phyloP scores from a whole-genome alignment of 2,888 invertebrate species.

The Nemotelus nigrinus region DNA sequence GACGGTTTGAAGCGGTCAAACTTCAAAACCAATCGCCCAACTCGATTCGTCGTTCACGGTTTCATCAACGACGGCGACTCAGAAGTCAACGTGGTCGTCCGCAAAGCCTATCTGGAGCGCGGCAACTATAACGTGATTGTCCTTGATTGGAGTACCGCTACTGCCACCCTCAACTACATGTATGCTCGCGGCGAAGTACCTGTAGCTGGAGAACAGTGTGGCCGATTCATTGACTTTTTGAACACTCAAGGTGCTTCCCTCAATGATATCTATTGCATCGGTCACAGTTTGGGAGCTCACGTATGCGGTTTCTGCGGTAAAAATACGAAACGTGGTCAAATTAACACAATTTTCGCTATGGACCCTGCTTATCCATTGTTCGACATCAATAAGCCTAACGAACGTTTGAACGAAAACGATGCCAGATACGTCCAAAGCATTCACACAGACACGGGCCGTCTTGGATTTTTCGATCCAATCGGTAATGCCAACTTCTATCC shows the following conservation, averaged over 20 bases:
- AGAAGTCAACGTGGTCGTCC: constrained; percentile 56
- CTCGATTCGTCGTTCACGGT: constrained; percentile 67
- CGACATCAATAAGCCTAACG: constrained; percentile 53
- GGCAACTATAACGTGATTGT: constrained; percentile 71
- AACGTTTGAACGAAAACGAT: constrained; percentile 57
- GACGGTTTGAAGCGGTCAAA: constrained; percentile 11
- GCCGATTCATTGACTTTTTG: constrained; percentile 61
- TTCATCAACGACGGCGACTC: constrained; percentile 70
- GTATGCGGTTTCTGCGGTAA: constrained; percentile 70
- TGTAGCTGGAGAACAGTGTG: constrained; percentile 56
- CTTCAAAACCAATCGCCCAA: constrained; percentile 31
- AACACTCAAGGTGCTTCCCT: constrained; percentile 64
- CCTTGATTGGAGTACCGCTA: constrained; percentile 71
- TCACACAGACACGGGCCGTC: constrained; percentile 59
- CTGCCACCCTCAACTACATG: constrained; percentile 68
- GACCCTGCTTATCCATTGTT: constrained; percentile 56
- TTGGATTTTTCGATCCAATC: constrained; percentile 60
- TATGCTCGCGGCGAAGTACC: constrained; percentile 65
- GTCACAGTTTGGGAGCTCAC: constrained; percentile 71
- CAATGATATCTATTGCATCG: constrained; percentile 67
- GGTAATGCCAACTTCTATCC: constrained; percentile 67
- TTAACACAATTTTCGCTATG: constrained; percentile 66
- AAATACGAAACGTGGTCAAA: constrained; percentile 67
- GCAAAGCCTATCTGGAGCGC: constrained; percentile 66
- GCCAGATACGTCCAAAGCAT: constrained; percentile 61